Conservation (phyloP, 2,113 vertebrate species). For the Cheirogaleus medius region DNA sequence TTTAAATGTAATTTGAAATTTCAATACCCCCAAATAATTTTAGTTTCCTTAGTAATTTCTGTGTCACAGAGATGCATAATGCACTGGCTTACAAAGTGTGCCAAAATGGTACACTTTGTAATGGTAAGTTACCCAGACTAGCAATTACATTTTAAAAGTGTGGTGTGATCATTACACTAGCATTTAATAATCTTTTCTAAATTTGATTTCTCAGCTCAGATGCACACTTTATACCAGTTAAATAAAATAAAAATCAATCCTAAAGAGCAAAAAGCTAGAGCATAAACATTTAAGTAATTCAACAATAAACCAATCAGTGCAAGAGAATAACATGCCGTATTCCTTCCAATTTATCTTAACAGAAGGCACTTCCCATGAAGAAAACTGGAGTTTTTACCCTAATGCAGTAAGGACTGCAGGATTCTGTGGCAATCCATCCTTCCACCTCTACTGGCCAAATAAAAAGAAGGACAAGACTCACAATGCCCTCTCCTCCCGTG, state of each 20-base stretch:
- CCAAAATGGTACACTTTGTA: not conserved
- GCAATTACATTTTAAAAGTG: not conserved
- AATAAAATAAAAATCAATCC: conserved; percentile 13
- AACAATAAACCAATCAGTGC: conserved; percentile 45
- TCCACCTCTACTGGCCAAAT: conserved; percentile 99
- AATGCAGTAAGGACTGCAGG: conserved; percentile 97
- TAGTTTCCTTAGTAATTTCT: conserved; percentile 23
- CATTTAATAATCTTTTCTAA: conserved; percentile 10
- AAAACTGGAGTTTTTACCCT: conserved; percentile 99
- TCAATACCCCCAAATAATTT: not conserved
- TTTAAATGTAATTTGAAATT: conserved; percentile 41
- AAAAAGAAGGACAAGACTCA: conserved; percentile 96
- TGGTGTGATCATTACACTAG: not conserved
- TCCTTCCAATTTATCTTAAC: conserved; percentile 72
- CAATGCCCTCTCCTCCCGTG: conserved; percentile 95
- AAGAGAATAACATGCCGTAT: conserved; percentile 35
- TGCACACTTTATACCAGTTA: not conserved
- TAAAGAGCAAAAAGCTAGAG: conserved; percentile 31
- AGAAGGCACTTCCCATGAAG: conserved; percentile 97
- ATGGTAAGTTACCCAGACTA: not conserved
- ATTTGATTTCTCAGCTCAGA: not conserved
- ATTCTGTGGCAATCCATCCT: conserved; percentile 99
- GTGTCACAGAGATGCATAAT: not conserved
- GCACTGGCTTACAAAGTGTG: not conserved
- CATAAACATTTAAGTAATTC: not conserved